Percentiles rank a stretch among this genome's conserved stretches.
Conservation (phyloP, 2,113 vertebrate genomes). For the Labeo rohita region DNA sequence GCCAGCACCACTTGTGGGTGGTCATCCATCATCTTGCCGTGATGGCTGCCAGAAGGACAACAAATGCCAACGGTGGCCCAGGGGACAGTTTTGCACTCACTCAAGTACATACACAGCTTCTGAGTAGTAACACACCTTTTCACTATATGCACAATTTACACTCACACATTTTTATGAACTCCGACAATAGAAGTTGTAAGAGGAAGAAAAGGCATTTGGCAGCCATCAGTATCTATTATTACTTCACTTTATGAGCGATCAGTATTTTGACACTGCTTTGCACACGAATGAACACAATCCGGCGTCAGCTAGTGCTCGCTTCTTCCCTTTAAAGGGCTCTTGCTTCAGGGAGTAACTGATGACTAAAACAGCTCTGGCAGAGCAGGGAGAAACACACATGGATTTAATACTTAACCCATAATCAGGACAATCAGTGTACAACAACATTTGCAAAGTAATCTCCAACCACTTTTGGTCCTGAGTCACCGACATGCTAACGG, state of each 20-base stretch:
- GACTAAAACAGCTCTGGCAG: constrained; percentile 40
- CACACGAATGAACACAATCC: constrained; percentile 34
- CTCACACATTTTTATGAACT: constrained; percentile 3
- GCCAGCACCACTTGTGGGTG: constrained; percentile 36
- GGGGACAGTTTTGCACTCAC: constrained; percentile 42
- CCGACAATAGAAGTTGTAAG: constrained; percentile 19
- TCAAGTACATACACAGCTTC: constrained; percentile 35
- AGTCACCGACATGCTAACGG: background rate
- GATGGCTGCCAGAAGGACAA: constrained; percentile 31
- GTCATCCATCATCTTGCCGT: constrained; percentile 45
- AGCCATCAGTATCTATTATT: background rate
- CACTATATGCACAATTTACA: background rate
- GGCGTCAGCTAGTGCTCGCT: background rate
- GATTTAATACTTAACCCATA: constrained; percentile 50
- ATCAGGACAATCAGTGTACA: constrained; percentile 54
- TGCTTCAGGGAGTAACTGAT: constrained; percentile 41
- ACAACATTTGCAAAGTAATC: constrained; percentile 45
- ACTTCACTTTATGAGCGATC: constrained; percentile 21
- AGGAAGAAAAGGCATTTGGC: constrained; percentile 16
- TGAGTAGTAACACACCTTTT: constrained; percentile 24
- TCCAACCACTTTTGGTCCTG: constrained; percentile 22
- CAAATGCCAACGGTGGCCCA: constrained; percentile 17
- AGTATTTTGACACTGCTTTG: constrained; percentile 39
- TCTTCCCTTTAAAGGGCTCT: constrained; percentile 44
- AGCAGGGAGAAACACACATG: constrained; percentile 46